phyloP scores from a whole-genome alignment of 2,113 vertebrate genomes.

The Laterallus jamaicensis region DNA sequence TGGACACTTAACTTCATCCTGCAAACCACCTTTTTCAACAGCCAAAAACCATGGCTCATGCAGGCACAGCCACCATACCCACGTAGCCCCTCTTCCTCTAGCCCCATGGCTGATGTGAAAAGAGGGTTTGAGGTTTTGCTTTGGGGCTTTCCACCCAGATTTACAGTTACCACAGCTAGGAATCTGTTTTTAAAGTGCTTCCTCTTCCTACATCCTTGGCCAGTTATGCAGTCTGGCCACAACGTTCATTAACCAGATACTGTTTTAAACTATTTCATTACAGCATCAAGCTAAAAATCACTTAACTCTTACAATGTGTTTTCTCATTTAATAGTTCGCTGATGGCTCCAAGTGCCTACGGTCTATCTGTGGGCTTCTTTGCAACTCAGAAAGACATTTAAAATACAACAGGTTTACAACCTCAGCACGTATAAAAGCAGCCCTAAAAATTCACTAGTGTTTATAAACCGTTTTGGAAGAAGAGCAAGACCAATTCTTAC shows the following conservation, averaged over 20 bases:
- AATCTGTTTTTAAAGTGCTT: background rate
- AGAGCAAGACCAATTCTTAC: background rate
- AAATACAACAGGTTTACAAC: background rate
- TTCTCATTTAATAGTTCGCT: background rate
- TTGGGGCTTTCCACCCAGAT: background rate
- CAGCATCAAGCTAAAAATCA: conserved; percentile 20
- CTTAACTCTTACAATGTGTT: background rate
- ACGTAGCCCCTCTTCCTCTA: background rate
- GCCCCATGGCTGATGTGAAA: rapidly evolving
- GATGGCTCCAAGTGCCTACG: background rate
- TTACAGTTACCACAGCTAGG: background rate
- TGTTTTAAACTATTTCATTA: background rate
- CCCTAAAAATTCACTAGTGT: background rate
- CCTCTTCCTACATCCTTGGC: background rate
- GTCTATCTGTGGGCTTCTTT: background rate
- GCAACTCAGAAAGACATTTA: background rate
- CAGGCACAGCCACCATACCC: rapidly evolving
- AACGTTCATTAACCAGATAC: background rate
- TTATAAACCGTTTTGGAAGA: background rate
- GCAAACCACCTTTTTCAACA: background rate
- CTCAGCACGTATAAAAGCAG: background rate
- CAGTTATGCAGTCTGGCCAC: background rate
- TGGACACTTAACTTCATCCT: background rate
- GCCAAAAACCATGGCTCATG: rapidly evolving
- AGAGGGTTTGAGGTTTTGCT: background rate